Evolutionary conservation across 2,888 invertebrate genomes (phyloP).

Genomic region (Ctena decussata): DNA sequence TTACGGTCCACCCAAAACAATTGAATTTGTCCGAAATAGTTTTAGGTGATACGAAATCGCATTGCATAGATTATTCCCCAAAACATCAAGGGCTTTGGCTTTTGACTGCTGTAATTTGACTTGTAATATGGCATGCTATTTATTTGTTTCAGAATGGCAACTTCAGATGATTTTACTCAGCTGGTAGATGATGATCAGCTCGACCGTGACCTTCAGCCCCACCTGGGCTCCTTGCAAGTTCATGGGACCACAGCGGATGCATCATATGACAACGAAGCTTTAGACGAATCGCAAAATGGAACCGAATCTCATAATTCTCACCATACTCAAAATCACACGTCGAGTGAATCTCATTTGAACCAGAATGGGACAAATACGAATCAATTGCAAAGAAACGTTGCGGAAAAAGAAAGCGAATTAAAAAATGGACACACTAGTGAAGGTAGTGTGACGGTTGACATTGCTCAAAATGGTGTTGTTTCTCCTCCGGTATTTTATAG

Average conservation of each 20-base stretch:
- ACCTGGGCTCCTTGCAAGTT: not conserved
- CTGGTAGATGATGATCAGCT: conserved; percentile 61
- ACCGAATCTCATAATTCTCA: not conserved
- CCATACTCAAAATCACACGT: not conserved
- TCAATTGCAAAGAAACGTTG: not conserved
- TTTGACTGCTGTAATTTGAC: not conserved
- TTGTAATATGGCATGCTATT: no score
- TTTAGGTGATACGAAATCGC: no score
- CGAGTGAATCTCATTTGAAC: not conserved
- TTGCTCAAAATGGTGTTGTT: not conserved
- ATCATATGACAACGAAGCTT: not conserved
- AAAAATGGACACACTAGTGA: not conserved
- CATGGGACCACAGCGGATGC: not conserved
- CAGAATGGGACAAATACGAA: no score
- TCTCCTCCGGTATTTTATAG: conserved; percentile 66
- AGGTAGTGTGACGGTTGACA: conserved; percentile 3
- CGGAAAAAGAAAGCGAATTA: not conserved
- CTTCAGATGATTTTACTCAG: conserved; percentile 48
- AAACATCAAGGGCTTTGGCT: no score
- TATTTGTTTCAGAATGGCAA: conserved; percentile 57
- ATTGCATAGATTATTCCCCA: no score
- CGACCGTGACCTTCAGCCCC: conserved; percentile 26
- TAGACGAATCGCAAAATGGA: not conserved
- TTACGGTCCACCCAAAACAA: no score
- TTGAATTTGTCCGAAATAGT: no score